These are phyloP conservation scores for Toxostoma redivivum DNA, from an alignment of 2,113 vertebrate species.

Conservation along the genomic window DNA sequence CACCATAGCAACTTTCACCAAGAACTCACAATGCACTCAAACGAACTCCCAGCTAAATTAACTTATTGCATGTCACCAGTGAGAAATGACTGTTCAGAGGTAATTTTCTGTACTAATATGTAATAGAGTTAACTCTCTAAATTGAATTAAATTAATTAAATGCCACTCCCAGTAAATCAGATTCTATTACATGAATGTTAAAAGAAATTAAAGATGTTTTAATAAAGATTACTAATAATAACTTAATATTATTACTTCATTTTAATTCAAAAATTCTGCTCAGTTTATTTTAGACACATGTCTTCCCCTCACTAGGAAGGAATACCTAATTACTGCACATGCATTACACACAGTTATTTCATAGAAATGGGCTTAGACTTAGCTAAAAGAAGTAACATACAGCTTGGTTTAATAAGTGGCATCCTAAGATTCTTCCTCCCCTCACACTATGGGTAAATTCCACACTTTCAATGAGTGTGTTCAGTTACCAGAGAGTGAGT, in stretches of 20 bases:
- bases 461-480: not conserved
- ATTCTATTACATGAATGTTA: conserved; percentile 65
- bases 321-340: conserved; percentile 15
- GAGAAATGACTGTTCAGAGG: conserved; percentile 68
- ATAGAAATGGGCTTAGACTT: not conserved
- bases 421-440: not conserved
- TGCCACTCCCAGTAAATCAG: conserved; percentile 69
- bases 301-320: conserved; percentile 15
- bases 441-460: not conserved
- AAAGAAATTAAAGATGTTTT: conserved; percentile 72
- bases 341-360: not conserved
- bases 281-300: conserved; percentile 55
- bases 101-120: conserved; percentile 66
- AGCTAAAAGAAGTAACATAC: not conserved
- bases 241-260: conserved; percentile 64
- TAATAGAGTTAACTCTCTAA: conserved; percentile 65
- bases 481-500: not conserved
- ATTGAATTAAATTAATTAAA: conserved; percentile 75
- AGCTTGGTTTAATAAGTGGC: not conserved
- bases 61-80: conserved; percentile 68
- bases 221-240: conserved; percentile 69
- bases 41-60: conserved; percentile 65
- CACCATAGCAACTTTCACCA: conserved; percentile 73
- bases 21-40: conserved; percentile 62
- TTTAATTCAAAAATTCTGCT: conserved; percentile 61